These are phyloP conservation scores for Pseudomyrmex cubaensis DNA, from an alignment of 1,140 invertebrate species.

Conservation along the genomic window DNA sequence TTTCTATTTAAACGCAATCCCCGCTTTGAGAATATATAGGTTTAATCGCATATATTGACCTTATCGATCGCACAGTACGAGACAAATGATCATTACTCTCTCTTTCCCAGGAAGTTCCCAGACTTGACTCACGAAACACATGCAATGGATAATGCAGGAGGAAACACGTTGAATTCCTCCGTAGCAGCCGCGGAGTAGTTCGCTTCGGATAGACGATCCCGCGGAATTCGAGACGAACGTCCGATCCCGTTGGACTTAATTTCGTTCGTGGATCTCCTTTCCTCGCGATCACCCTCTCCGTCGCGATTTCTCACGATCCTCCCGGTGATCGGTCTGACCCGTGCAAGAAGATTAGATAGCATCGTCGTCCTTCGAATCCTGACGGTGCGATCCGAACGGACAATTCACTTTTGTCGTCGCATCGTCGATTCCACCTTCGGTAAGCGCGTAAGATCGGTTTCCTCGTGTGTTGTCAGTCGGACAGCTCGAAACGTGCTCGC, in stretches of 20 bases:
- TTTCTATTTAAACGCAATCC: neutral
- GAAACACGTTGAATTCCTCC: constrained; percentile 39
- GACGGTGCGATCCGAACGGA: constrained; percentile 22
- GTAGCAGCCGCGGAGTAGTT: constrained; percentile 4
- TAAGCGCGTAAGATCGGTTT: constrained; percentile 12
- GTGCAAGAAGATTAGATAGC: constrained; percentile 50
- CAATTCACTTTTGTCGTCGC: constrained; percentile 57
- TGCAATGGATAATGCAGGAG: constrained; percentile 6
- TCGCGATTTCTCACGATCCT: constrained; percentile 68
- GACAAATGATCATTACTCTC: neutral
- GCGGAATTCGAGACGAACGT: constrained; percentile 63
- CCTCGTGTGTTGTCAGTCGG: constrained; percentile 38
- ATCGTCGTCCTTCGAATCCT: constrained; percentile 31
- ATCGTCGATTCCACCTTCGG: constrained; percentile 43
- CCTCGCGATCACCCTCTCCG: constrained; percentile 31
- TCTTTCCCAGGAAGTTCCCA: neutral
- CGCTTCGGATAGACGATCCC: constrained; percentile 54
- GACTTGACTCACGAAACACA: constrained; percentile 34
- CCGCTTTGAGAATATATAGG: neutral
- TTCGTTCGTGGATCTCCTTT: constrained; percentile 59
- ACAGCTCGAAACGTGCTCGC: constrained; percentile 19
- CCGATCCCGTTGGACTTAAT: constrained; percentile 65
- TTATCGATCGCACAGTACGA: neutral
- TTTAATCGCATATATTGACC: neutral
- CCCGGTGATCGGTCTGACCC: constrained; percentile 58